These are phyloP conservation scores for Coelopa frigida DNA, from an alignment of 1,140 invertebrate species.

Conservation along the genomic window DNA sequence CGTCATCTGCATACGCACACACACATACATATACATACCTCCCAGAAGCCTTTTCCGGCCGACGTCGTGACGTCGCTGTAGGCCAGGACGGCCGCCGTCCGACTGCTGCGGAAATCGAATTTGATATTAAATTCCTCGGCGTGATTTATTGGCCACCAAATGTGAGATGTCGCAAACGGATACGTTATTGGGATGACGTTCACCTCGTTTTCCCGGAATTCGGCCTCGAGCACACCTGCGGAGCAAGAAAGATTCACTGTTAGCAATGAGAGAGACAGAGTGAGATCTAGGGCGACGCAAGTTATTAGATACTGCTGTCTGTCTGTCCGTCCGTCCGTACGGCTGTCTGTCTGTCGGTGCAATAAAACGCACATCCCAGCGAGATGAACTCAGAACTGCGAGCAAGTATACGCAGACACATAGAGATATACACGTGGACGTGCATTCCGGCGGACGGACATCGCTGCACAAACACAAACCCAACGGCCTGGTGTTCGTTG, in stretches of 20 bases:
- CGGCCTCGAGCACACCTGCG: slow-evolving; percentile 65
- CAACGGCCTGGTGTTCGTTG: too few relatives aligned
- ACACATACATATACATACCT: too few relatives aligned
- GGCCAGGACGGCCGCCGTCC: slow-evolving; percentile 73
- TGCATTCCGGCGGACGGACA: too few relatives aligned
- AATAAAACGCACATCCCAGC: neutral
- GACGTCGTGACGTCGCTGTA: slow-evolving; percentile 69
- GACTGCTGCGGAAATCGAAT: slow-evolving; percentile 84
- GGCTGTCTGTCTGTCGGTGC: too few relatives aligned
- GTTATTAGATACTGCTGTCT: too few relatives aligned
- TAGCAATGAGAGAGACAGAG: too few relatives aligned
- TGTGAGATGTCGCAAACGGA: slow-evolving; percentile 80
- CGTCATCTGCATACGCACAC: too few relatives aligned
- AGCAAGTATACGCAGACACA: too few relatives aligned
- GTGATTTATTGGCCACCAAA: slow-evolving; percentile 71
- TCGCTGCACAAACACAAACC: too few relatives aligned
- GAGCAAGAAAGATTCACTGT: slow-evolving; percentile 39
- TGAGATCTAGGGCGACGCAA: too few relatives aligned
- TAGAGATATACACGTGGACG: too few relatives aligned
- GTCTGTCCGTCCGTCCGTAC: too few relatives aligned
- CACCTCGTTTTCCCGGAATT: slow-evolving; percentile 76
- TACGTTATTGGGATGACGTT: slow-evolving; percentile 86
- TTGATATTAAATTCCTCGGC: slow-evolving; percentile 65
- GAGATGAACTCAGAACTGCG: slow-evolving; percentile 14
- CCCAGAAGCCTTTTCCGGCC: slow-evolving; percentile 72